Conservation (phyloP, 2,888 invertebrate species). For the Emesis furor region DNA sequence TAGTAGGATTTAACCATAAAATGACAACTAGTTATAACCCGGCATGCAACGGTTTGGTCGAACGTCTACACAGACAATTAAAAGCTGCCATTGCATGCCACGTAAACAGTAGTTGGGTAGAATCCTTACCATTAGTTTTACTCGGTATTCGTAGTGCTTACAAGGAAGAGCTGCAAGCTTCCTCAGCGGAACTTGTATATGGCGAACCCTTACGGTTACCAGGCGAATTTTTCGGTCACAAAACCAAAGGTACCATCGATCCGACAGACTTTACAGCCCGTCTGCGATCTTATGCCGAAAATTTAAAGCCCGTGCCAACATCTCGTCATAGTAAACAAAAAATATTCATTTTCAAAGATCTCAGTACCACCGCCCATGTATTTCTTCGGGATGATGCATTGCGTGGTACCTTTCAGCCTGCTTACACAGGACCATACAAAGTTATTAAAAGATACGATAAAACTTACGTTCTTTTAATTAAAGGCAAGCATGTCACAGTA, state of each 20-base stretch:
- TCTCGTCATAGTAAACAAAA: not conserved
- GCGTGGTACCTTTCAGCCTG: not conserved
- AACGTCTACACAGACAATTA: conserved; percentile 66
- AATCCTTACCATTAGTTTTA: conserved; percentile 61
- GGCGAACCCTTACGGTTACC: conserved; percentile 58
- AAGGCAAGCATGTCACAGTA: not conserved
- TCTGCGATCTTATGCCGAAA: not conserved
- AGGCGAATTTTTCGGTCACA: conserved; percentile 68
- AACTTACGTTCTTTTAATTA: not conserved
- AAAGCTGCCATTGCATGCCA: conserved; percentile 79
- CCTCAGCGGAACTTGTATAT: conserved; percentile 74
- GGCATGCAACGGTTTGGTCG: conserved; percentile 63
- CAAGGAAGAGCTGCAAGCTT: conserved; percentile 73
- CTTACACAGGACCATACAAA: not conserved
- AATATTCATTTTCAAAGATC: not conserved
- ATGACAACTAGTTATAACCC: conserved; percentile 73
- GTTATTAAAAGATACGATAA: not conserved
- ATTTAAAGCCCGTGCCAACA: not conserved
- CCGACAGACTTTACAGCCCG: not conserved
- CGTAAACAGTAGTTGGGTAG: conserved; percentile 47
- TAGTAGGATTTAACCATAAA: not conserved
- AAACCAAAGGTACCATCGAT: not conserved
- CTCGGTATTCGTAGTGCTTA: conserved; percentile 67
- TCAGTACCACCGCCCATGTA: not conserved
- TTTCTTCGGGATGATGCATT: not conserved